phyloP scores from a whole-genome alignment of 2,888 invertebrate genomes.

The Himalopsyche anomala region DNA sequence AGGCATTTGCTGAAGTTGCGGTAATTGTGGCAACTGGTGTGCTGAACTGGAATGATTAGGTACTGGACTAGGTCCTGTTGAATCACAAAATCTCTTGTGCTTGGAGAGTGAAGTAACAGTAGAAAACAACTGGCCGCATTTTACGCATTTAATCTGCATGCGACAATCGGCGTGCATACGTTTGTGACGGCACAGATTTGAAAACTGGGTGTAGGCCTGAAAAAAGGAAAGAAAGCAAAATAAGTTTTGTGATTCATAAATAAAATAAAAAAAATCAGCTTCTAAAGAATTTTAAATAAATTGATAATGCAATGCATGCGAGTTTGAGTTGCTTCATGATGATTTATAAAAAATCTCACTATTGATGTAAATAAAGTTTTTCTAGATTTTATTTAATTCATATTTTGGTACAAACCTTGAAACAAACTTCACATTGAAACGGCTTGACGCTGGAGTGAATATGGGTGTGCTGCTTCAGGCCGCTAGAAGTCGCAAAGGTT shows the following conservation, averaged over 20 bases:
- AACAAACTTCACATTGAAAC: conserved; percentile 97
- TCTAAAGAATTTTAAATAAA: too few relatives aligned
- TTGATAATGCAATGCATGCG: too few relatives aligned
- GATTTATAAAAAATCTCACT: too few relatives aligned
- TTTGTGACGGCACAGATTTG: conserved; percentile 99
- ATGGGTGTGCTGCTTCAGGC: conserved; percentile 99
- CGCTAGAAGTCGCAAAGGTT: conserved; percentile 98
- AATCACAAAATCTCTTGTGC: conserved; percentile 97
- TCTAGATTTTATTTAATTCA: neutral
- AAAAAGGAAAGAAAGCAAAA: conserved; percentile 68
- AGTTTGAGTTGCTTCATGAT: too few relatives aligned
- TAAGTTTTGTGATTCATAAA: neutral
- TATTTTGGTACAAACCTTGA: conserved; percentile 81
- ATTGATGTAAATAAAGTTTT: too few relatives aligned
- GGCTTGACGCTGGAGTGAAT: conserved; percentile 99
- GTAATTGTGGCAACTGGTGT: conserved; percentile 70
- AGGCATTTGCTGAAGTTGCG: conserved; percentile 72
- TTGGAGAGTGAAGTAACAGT: conserved; percentile 95
- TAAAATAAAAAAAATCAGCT: too few relatives aligned
- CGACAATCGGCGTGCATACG: conserved; percentile 98
- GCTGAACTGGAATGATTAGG: conserved; percentile 74
- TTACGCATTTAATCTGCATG: conserved; percentile 94
- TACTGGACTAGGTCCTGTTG: conserved; percentile 77
- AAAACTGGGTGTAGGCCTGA: conserved; percentile 98
- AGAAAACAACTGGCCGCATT: conserved; percentile 95